A percentile compares a stretch with the other conserved stretches of the same genome.
Conservation (phyloP, 2,113 vertebrate genomes). For the Patagioenas fasciata region DNA sequence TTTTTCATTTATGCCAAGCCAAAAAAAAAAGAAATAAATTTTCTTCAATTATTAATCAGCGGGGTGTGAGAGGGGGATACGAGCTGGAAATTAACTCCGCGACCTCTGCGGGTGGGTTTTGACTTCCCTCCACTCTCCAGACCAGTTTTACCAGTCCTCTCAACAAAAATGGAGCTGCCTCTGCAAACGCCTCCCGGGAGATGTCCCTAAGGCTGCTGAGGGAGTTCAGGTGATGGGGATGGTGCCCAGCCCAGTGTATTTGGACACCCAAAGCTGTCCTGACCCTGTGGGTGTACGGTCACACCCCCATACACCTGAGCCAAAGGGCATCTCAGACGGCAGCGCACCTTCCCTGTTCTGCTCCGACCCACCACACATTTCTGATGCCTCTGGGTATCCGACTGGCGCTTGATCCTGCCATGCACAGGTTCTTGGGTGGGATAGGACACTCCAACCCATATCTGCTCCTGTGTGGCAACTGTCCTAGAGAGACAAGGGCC, state of each 20-base stretch:
- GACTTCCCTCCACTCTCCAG: background rate
- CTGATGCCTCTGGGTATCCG: too few species aligned
- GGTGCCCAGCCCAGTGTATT: background rate
- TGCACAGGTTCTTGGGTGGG: background rate
- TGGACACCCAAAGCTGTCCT: background rate
- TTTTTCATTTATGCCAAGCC: conserved; percentile 52
- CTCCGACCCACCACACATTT: background rate
- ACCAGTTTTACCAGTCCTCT: background rate
- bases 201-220: background rate
- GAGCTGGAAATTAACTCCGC: conserved; percentile 56
- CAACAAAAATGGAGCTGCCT: background rate
- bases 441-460: background rate
- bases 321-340: background rate
- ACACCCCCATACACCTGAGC: rapidly evolving
- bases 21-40: conserved; percentile 53
- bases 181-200: rapidly evolving
- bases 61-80: conserved; percentile 66
- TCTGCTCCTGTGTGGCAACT: background rate
- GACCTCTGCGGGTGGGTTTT: conserved; percentile 38
- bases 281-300: rapidly evolving
- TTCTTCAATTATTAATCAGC: conserved; percentile 73
- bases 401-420: background rate
- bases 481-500: background rate
- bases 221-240: rapidly evolving
- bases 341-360: background rate